A percentile compares a stretch with the other conserved stretches of the same genome.
Conservation (phyloP, 2,888 invertebrate genomes). For the Meliscaeva auricollis region DNA sequence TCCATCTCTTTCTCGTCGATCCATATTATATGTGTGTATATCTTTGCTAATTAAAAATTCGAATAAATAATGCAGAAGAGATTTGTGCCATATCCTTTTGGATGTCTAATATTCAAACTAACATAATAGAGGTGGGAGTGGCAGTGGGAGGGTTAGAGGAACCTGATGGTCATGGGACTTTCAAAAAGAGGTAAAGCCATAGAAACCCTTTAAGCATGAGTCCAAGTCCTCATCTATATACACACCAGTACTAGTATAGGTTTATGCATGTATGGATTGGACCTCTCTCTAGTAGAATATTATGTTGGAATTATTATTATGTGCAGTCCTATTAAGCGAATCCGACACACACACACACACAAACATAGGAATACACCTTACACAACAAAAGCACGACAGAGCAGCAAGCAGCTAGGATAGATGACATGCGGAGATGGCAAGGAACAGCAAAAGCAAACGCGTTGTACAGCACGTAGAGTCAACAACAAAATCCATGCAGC, state of each 20-base stretch:
- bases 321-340: conserved; percentile 67
- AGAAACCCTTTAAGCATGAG: conserved; percentile 15
- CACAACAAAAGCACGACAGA: conserved; percentile 15
- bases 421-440: not conserved
- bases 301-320: conserved; percentile 75
- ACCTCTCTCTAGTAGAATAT: conserved; percentile 62
- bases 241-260: not conserved
- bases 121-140: not conserved
- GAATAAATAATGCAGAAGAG: conserved; percentile 75
- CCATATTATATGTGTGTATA: not conserved
- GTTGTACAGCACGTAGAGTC: conserved; percentile 34
- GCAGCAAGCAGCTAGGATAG: conserved; percentile 2
- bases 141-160: too few relatives aligned
- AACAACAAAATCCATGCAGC: conserved; percentile 44
- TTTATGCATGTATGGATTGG: conserved; percentile 9
- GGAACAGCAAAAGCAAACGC: conserved; percentile 5
- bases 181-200: conserved; percentile 25
- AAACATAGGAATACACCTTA: not conserved
- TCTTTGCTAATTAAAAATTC: conserved; percentile 70
- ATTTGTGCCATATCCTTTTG: conserved; percentile 61
- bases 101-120: conserved; percentile 55
- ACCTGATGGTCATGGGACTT: not conserved
- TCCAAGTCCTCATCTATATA: not conserved
- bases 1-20: not conserved
- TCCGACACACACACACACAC: conserved; percentile 19